These are phyloP conservation scores for Drosophila merina DNA, from an alignment of 2,888 invertebrate species.

Conservation along the genomic window DNA sequence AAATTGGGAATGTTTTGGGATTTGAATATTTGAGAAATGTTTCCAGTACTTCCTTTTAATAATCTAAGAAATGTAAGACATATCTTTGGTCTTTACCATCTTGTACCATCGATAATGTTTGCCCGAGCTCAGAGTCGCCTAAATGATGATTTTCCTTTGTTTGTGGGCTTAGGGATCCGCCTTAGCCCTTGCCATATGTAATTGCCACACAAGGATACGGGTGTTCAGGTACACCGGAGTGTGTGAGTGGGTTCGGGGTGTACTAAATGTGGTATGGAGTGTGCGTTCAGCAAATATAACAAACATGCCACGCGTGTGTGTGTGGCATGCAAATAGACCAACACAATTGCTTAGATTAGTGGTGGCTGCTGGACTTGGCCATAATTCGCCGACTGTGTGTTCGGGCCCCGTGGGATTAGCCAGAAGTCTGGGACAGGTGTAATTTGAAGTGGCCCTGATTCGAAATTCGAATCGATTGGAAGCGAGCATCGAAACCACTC, in stretches of 20 bases:
- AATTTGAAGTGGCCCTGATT: conserved; percentile 41
- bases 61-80: too few species aligned
- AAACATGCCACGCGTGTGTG: conserved; percentile 50
- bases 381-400: conserved; percentile 34
- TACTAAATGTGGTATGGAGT: conserved; percentile 28
- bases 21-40: background rate
- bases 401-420: conserved; percentile 39
- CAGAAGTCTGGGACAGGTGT: conserved; percentile 39
- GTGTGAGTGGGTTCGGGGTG: conserved; percentile 45
- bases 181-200: conserved; percentile 13
- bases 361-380: conserved; percentile 20
- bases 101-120: background rate
- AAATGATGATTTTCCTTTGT: conserved; percentile 51
- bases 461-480: conserved; percentile 37
- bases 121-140: background rate
- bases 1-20: background rate
- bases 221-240: conserved; percentile 12
- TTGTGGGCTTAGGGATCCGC: background rate
- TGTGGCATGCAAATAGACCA: conserved; percentile 55
- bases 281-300: conserved; percentile 73
- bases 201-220: conserved; percentile 16
- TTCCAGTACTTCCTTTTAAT: background rate
- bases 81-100: background rate
- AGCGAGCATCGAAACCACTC: conserved; percentile 26
- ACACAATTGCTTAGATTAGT: conserved; percentile 71